phyloP scores from a whole-genome alignment of 2,797 vertebrate genomes.

The Nothura maculosa region DNA sequence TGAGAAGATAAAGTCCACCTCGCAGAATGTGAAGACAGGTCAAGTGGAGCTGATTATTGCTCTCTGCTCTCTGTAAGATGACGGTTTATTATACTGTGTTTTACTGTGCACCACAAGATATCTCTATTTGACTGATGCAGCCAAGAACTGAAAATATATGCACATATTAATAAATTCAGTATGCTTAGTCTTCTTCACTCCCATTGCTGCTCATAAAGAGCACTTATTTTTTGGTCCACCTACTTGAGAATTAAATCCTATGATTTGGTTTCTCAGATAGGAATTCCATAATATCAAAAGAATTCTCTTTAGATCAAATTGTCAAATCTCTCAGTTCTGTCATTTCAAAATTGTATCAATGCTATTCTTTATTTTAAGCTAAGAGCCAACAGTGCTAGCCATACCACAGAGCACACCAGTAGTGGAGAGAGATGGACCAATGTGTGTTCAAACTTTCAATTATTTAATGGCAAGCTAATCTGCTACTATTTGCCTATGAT shows the following conservation, averaged over 20 bases:
- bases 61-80: not conserved
- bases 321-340: not conserved
- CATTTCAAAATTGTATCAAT: not conserved
- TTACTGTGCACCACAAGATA: not conserved
- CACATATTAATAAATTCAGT: not conserved
- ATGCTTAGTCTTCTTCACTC: not conserved
- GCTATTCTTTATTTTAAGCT: not conserved
- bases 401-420: not conserved
- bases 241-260: not conserved
- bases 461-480: not conserved
- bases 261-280: not conserved
- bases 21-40: not conserved
- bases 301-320: not conserved
- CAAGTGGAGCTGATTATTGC: not conserved
- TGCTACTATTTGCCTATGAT: not conserved
- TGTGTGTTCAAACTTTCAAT: not conserved
- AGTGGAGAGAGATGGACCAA: not conserved
- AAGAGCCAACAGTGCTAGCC: not conserved
- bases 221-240: not conserved
- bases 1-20: not conserved
- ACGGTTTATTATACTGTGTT: not conserved
- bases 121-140: accelerated
- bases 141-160: not conserved
- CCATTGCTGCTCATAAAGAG: not conserved
- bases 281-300: not conserved